Percentiles rank a stretch among this genome's conserved stretches.
Conservation (phyloP, 2,113 vertebrate species). For the Talpa occidentalis region DNA sequence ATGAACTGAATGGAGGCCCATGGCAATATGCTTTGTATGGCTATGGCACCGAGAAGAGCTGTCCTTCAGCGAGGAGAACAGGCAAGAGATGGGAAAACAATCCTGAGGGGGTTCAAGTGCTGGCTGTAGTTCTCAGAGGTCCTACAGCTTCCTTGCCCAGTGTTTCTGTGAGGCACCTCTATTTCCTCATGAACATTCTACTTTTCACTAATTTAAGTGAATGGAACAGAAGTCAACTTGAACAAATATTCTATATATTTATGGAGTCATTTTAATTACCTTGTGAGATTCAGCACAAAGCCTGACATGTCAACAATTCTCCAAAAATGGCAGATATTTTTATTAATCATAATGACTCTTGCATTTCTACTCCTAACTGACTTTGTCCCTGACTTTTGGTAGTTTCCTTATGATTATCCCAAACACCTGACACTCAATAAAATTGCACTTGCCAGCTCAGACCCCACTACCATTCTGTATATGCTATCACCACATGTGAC, state of each 20-base stretch:
- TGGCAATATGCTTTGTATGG: background rate
- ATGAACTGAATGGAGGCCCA: no score
- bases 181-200: background rate
- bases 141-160: background rate
- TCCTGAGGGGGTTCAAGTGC: background rate
- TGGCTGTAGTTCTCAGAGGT: background rate
- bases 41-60: background rate
- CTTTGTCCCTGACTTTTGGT: background rate
- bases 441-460: background rate
- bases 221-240: background rate
- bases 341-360: background rate
- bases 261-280: background rate
- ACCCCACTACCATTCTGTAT: background rate
- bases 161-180: background rate
- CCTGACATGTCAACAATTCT: background rate
- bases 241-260: background rate
- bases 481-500: background rate
- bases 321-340: no score
- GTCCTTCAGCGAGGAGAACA: background rate
- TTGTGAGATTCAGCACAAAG: background rate
- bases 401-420: background rate
- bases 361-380: no score
- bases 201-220: background rate
- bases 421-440: background rate
- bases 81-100: background rate